A percentile compares a stretch with the other conserved stretches of the same genome.
These are phyloP conservation scores for Eubasilissa regina DNA, from an alignment of 1,140 invertebrate genomes.

Conservation along the genomic window DNA sequence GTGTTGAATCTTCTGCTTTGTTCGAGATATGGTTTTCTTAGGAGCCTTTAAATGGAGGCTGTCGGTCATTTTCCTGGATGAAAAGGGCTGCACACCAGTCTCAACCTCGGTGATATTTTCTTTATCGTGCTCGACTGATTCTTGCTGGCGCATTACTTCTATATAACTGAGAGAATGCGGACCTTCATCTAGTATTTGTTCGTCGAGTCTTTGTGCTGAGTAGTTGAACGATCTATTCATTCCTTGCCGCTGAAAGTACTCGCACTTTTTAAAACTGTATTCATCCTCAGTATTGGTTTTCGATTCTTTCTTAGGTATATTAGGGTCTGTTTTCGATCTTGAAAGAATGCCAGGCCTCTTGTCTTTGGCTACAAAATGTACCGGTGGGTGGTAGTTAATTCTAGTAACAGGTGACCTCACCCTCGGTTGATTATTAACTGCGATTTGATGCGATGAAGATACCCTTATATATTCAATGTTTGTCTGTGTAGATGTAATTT, in stretches of 20 bases:
- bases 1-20: conserved; percentile 64
- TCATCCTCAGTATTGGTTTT: conserved; percentile 39
- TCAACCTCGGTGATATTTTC: conserved; percentile 57
- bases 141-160: conserved; percentile 60
- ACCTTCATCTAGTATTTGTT: conserved; percentile 70
- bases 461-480: conserved; percentile 71
- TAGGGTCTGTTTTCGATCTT: conserved; percentile 13
- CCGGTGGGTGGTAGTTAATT: conserved; percentile 52
- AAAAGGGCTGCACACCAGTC: conserved; percentile 66
- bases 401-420: conserved; percentile 70
- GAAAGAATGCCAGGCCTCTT: conserved; percentile 12
- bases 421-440: conserved; percentile 70
- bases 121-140: conserved; percentile 59
- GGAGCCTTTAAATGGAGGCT: conserved; percentile 70
- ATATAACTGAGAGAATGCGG: conserved; percentile 70
- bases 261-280: conserved; percentile 32
- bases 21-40: conserved; percentile 63
- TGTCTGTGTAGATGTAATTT: background rate
- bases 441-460: conserved; percentile 69
- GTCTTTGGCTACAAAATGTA: conserved; percentile 47
- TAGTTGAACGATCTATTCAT: conserved; percentile 70
- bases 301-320: conserved; percentile 30
- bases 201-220: conserved; percentile 68
- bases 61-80: conserved; percentile 70
- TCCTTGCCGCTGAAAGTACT: conserved; percentile 69